These are phyloP conservation scores for Caenorhabditis sp. DNA, from an alignment of 2,888 invertebrate species.

Conservation along the genomic window DNA sequence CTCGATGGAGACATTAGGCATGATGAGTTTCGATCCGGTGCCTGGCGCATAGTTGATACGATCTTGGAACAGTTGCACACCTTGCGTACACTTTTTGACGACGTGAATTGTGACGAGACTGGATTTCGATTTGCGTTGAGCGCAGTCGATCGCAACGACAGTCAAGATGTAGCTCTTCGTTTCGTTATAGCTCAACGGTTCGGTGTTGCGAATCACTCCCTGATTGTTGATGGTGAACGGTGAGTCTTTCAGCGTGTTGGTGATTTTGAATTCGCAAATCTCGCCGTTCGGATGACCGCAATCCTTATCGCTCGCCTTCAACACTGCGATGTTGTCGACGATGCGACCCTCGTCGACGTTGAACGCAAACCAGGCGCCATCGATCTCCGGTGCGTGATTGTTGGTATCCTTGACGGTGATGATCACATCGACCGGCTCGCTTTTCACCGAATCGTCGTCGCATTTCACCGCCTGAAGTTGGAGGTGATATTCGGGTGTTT, in stretches of 20 bases:
- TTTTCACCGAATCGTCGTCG: conserved; percentile 56
- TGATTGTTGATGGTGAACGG: conserved; percentile 69
- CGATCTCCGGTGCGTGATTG: conserved; percentile 90
- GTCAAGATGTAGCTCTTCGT: conserved; percentile 95
- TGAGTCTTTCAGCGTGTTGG: conserved; percentile 74
- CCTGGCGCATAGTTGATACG: conserved; percentile 85
- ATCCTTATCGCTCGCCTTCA: conserved; percentile 90
- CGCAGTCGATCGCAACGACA: conserved; percentile 96
- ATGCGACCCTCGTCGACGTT: conserved; percentile 83
- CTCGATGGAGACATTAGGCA: conserved; percentile 73
- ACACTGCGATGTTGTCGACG: conserved; percentile 87
- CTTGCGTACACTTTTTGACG: conserved; percentile 74
- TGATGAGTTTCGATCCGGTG: conserved; percentile 80
- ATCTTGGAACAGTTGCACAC: too few species aligned
- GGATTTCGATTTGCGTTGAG: conserved; percentile 84
- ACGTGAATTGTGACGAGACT: conserved; percentile 96
- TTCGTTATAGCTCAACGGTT: conserved; percentile 87
- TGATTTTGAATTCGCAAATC: conserved; percentile 95
- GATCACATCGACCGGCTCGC: conserved; percentile 57
- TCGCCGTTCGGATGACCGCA: conserved; percentile 93
- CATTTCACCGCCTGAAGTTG: conserved; percentile 63
- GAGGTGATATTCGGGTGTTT: conserved; percentile 57
- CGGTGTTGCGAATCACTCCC: conserved; percentile 84
- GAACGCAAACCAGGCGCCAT: conserved; percentile 87
- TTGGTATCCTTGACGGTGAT: conserved; percentile 93